These are phyloP conservation scores for Sympetrum striolatum DNA, from an alignment of 2,888 invertebrate genomes.

Conservation along the genomic window DNA sequence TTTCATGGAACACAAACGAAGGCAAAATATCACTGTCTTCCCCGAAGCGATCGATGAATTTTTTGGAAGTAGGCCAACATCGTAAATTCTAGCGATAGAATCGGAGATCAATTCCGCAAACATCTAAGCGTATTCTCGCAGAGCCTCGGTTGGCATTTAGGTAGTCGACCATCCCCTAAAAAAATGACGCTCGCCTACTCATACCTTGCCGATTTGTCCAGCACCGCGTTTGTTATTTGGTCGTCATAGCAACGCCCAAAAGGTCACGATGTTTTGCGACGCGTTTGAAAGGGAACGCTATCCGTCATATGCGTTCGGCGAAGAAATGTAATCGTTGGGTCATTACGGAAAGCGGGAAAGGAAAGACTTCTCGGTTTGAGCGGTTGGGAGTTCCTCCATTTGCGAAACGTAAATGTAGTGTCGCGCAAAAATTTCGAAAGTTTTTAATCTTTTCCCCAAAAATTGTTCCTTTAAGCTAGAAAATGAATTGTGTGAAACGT, in stretches of 20 bases:
- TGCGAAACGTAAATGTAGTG: too few relatives aligned
- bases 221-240: conserved; percentile 25
- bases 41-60: background rate
- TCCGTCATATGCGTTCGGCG: background rate
- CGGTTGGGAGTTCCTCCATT: background rate
- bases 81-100: background rate
- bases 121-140: background rate
- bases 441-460: too few relatives aligned
- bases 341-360: background rate
- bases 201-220: background rate
- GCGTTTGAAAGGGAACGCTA: conserved; percentile 5
- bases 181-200: background rate
- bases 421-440: too few relatives aligned
- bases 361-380: background rate
- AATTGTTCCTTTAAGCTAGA: too few relatives aligned
- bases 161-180: background rate
- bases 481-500: too few relatives aligned
- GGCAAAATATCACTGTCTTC: background rate
- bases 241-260: background rate
- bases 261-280: conserved; percentile 35
- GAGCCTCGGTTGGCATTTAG: background rate
- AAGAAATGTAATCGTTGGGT: too few relatives aligned
- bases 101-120: background rate
- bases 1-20: background rate
- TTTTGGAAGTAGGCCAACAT: background rate